Percentiles rank a stretch among this genome's conserved stretches.
These are phyloP conservation scores for Cyanocitta stelleri DNA, from an alignment of 2,113 vertebrate species.

Conservation along the genomic window DNA sequence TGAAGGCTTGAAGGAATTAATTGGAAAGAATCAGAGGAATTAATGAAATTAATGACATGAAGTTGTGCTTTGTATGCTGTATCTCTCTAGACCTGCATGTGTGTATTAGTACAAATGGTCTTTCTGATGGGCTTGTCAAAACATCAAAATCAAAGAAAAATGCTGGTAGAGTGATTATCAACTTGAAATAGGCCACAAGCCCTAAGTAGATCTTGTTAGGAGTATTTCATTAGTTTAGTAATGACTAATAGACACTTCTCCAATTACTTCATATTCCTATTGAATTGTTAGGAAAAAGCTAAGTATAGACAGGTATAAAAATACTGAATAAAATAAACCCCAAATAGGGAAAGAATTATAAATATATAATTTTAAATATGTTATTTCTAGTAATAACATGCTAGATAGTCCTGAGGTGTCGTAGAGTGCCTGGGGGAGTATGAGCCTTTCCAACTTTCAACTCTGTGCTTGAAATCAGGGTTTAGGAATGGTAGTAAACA, in stretches of 20 bases:
- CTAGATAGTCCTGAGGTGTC: neutral
- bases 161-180: neutral
- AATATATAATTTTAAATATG: neutral
- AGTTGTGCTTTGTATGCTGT: neutral
- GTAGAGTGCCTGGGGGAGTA: neutral
- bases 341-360: neutral
- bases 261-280: neutral
- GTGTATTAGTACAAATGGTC: neutral
- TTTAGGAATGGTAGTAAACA: neutral
- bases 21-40: constrained; percentile 13
- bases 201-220: neutral
- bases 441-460: neutral
- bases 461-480: neutral
- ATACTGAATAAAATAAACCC: neutral
- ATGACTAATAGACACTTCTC: neutral
- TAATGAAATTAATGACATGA: neutral
- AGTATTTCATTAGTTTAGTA: neutral
- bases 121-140: neutral
- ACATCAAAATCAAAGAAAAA: neutral
- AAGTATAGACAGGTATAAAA: neutral
- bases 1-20: neutral
- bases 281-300: neutral
- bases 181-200: neutral
- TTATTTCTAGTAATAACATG: neutral
- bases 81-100: neutral